Conservation (phyloP, 2,797 vertebrate species). For the Sparidentex hasta region DNA sequence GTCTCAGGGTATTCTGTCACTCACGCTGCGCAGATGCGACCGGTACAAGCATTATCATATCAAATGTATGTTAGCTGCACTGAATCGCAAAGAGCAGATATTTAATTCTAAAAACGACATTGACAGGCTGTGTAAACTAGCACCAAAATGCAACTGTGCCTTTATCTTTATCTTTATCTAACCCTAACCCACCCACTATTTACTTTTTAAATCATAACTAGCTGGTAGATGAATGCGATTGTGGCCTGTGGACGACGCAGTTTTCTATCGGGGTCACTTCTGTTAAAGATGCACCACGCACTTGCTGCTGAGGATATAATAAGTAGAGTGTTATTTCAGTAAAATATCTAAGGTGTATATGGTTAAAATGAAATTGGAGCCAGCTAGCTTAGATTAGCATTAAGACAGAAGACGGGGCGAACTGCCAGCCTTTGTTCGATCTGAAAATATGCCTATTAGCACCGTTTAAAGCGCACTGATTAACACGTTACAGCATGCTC, state of each 20-base stretch:
- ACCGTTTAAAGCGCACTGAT: not conserved
- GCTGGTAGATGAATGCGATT: not conserved
- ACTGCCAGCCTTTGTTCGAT: not conserved
- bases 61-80: conserved; percentile 42
- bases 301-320: no score
- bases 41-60: conserved; percentile 34
- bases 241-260: not conserved
- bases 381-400: not conserved
- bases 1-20: conserved; percentile 61
- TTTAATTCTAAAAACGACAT: not conserved
- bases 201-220: not conserved
- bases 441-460: not conserved
- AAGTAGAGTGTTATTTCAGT: no score
- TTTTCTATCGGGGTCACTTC: not conserved
- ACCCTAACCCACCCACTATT: not conserved
- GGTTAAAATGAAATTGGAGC: not conserved
- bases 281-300: not conserved
- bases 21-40: conserved; percentile 48
- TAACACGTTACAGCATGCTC: not conserved
- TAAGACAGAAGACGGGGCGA: not conserved
- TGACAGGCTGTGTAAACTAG: not conserved
- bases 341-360: not conserved
- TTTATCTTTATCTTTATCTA: no score
- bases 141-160: not conserved
- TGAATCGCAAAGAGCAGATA: not conserved